These are phyloP conservation scores for Epizoanthus illoricatus DNA, from an alignment of 92 coral and sea anemone species.

Conservation along the genomic window DNA sequence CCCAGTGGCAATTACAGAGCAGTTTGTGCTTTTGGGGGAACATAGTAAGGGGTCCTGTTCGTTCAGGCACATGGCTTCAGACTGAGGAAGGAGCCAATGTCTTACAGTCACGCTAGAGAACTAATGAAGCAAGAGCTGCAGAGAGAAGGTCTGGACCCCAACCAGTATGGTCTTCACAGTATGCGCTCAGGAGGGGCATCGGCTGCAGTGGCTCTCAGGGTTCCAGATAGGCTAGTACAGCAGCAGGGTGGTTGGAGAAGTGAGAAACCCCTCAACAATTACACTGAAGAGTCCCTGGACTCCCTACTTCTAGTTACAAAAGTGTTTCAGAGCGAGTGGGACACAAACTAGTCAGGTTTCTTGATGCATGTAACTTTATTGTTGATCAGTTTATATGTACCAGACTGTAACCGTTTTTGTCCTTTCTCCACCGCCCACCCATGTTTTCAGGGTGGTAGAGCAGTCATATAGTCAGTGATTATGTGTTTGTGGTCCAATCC, in stretches of 20 bases:
- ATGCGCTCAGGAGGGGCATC: conserved; percentile 52
- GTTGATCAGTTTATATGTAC: not conserved
- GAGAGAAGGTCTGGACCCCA: conserved; percentile 41
- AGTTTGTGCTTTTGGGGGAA: conserved; percentile 23
- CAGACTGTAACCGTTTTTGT: not conserved
- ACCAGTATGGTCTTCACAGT: conserved; percentile 42
- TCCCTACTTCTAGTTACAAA: conserved; percentile 41
- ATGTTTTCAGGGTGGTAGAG: too few relatives aligned
- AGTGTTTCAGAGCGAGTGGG: too few relatives aligned
- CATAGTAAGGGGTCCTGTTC: conserved; percentile 40
- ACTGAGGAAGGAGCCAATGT: conserved; percentile 42
- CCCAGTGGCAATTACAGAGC: conserved; percentile 8
- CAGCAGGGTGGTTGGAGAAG: conserved; percentile 50
- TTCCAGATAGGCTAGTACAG: conserved; percentile 49
- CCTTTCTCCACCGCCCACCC: too few relatives aligned
- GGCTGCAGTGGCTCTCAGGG: conserved; percentile 48
- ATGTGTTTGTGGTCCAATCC: too few relatives aligned
- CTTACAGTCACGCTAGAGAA: conserved; percentile 40
- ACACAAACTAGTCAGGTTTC: not conserved
- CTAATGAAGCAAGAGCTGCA: conserved; percentile 46
- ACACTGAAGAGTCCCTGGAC: conserved; percentile 34
- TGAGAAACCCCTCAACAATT: conserved; percentile 39
- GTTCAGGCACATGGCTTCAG: conserved; percentile 36
- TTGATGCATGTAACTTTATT: not conserved
- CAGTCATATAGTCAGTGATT: too few relatives aligned